Evolutionary conservation across 35 echinoderm and acorn worm genomes (phyloP).

Genomic region (Hemicentrotus pulcherrimus): DNA sequence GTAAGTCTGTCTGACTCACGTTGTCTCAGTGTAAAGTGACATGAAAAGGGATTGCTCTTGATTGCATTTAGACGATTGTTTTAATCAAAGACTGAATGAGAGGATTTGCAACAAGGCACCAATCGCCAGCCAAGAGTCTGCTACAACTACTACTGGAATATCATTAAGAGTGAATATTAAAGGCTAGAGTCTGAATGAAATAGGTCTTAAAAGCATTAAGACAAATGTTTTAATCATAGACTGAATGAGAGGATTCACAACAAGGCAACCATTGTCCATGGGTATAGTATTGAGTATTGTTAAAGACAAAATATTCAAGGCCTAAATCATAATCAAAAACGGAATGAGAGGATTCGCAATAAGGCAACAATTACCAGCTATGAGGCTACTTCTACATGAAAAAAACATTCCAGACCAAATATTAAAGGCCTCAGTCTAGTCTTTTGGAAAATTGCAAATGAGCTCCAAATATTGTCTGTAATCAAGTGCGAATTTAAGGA

Average conservation of each 20-base stretch:
- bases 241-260: not conserved
- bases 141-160: not conserved
- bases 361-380: not conserved
- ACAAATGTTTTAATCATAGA: not conserved
- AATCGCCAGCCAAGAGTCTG: not conserved
- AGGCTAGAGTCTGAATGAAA: too few species aligned
- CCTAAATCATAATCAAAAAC: not conserved
- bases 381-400: too few species aligned
- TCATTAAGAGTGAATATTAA: too few species aligned
- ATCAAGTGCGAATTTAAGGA: too few species aligned
- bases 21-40: not conserved
- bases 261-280: not conserved
- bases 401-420: too few species aligned
- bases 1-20: not conserved
- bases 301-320: too few species aligned
- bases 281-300: too few species aligned
- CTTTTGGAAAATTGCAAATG: too few species aligned
- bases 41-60: not conserved
- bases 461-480: too few species aligned
- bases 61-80: not conserved
- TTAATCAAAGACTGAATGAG: conserved; percentile 24
- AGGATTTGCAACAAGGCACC: not conserved
- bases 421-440: too few species aligned
- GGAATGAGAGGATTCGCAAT: not conserved
- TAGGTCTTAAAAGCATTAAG: too few species aligned